phyloP scores from a whole-genome alignment of 2,113 vertebrate genomes.

The Xiphophorus couchianus region DNA sequence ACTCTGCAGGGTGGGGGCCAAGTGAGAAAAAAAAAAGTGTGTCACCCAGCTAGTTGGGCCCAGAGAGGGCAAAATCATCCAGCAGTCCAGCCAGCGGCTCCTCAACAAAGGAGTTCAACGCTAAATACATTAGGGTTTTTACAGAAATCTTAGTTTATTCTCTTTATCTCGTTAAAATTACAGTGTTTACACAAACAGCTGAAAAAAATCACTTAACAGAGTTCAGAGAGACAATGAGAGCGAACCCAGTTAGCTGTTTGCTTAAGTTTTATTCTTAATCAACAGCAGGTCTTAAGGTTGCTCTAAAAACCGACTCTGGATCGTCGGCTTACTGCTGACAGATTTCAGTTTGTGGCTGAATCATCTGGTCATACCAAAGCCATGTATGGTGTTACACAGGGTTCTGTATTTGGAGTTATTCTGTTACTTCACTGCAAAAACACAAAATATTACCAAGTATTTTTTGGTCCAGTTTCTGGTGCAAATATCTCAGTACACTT shows the following conservation, averaged over 20 bases:
- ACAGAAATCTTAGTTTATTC: neutral
- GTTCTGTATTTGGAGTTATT: neutral
- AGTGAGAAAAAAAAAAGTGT: constrained; percentile 44
- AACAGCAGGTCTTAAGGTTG: neutral
- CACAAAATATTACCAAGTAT: too few relatives aligned
- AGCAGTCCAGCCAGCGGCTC: constrained; percentile 21
- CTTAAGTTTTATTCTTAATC: neutral
- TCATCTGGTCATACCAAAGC: neutral
- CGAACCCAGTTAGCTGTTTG: neutral
- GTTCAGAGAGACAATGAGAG: neutral
- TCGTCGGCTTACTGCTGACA: neutral
- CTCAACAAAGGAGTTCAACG: constrained; percentile 21
- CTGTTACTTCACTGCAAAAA: neutral
- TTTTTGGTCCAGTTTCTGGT: too few relatives aligned
- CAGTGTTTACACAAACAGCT: neutral
- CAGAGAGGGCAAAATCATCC: constrained; percentile 39
- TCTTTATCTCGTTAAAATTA: neutral
- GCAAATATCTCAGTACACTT: too few relatives aligned
- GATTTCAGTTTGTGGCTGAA: neutral
- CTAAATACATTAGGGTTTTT: constrained; percentile 18
- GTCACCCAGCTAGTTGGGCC: constrained; percentile 51
- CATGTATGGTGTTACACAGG: neutral
- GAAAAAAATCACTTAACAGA: neutral
- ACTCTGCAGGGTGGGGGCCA: constrained; percentile 37
- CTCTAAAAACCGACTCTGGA: neutral